phyloP scores from a whole-genome alignment of 2,888 invertebrate species.

The Trypoxylon attenuatum region DNA sequence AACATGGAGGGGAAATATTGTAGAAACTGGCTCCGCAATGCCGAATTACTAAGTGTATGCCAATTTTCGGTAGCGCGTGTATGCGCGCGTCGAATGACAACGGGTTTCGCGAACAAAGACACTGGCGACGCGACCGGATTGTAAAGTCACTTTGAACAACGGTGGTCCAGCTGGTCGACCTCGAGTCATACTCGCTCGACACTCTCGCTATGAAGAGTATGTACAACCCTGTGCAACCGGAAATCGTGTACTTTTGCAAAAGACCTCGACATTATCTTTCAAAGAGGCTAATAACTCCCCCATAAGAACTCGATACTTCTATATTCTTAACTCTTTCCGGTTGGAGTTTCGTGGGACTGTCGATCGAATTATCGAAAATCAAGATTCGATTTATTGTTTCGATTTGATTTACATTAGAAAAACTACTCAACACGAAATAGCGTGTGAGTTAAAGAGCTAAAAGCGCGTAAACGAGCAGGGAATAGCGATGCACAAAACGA shows the following conservation, averaged over 20 bases:
- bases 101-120: slow-evolving; percentile 3
- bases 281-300: slow-evolving; percentile 12
- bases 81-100: neutral
- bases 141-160: neutral
- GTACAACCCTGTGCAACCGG: slow-evolving; percentile 12
- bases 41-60: no score
- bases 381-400: no score
- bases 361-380: no score
- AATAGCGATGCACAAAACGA: neutral
- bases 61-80: neutral
- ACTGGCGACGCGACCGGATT: neutral
- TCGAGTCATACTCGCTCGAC: neutral
- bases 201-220: neutral
- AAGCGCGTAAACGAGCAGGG: no score
- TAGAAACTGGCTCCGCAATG: no score
- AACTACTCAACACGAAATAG: neutral
- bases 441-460: no score
- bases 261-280: neutral
- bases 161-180: slow-evolving; percentile 10
- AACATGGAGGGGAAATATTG: no score
- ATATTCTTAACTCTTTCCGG: no score
- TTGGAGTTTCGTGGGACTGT: no score
- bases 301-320: no score
- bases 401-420: no score
- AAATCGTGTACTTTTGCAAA: slow-evolving; percentile 18